These are phyloP conservation scores for Neoaliturus tenellus DNA, from an alignment of 2,888 invertebrate genomes.

Conservation along the genomic window DNA sequence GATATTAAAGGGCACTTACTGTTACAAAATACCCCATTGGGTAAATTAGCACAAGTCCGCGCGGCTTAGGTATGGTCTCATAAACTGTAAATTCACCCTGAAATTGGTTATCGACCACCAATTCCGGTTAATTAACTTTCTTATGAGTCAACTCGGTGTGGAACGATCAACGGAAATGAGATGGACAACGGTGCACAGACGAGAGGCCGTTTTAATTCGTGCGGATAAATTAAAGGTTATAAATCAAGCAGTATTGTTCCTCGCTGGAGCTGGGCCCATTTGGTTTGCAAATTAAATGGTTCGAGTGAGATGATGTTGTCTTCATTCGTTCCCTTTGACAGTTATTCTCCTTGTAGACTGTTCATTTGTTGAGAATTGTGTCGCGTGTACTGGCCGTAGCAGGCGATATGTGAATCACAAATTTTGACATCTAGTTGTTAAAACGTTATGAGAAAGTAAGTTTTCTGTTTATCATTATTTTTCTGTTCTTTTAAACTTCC, in stretches of 20 bases:
- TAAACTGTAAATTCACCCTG: slow-evolving; percentile 22
- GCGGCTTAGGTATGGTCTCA: no score
- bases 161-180: slow-evolving; percentile 25
- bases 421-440: no score
- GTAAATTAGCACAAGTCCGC: slow-evolving; percentile 31
- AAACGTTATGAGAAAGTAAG: no score
- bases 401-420: no score
- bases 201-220: slow-evolving; percentile 33
- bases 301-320: slow-evolving; percentile 8
- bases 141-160: slow-evolving; percentile 32
- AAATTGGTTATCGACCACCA: slow-evolving; percentile 17
- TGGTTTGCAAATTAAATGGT: slow-evolving; percentile 41
- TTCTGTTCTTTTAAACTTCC: no score
- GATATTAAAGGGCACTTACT: not conserved
- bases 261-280: not conserved
- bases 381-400: not conserved
- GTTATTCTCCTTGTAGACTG: not conserved
- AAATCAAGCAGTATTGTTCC: slow-evolving; percentile 24
- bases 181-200: slow-evolving; percentile 15
- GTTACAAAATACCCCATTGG: not conserved
- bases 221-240: slow-evolving; percentile 41
- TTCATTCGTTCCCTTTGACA: slow-evolving; percentile 5
- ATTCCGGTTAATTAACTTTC: slow-evolving; percentile 46
- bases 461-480: no score
- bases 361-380: not conserved